phyloP scores from a whole-genome alignment of 2,888 invertebrate species.

The Diadegma fenestrale region DNA sequence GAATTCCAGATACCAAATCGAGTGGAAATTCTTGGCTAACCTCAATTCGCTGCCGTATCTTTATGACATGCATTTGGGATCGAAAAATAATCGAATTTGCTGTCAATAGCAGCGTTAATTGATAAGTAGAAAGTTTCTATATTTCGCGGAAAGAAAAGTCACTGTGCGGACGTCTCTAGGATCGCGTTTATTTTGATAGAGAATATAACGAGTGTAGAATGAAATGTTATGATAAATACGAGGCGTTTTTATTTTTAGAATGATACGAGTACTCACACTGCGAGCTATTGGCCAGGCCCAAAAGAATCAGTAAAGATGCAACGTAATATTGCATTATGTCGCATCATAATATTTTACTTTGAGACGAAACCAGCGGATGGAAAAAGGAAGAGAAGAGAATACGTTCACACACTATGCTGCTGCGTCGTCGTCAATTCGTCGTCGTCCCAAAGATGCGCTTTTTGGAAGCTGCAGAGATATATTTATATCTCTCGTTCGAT shows the following conservation, averaged over 20 bases:
- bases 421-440: conserved; percentile 8
- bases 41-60: not conserved
- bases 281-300: conserved; percentile 62
- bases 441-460: conserved; percentile 22
- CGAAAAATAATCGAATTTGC: not conserved
- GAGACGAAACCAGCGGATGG: not conserved
- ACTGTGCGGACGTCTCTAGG: not conserved
- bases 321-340: conserved; percentile 70
- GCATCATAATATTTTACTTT: conserved; percentile 68
- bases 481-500: conserved; percentile 21
- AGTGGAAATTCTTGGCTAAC: too few relatives aligned
- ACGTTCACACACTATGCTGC: conserved; percentile 28
- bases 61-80: not conserved
- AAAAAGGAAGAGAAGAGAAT: not conserved
- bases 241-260: not conserved
- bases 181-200: not conserved
- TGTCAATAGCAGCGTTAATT: not conserved
- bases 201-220: too few relatives aligned
- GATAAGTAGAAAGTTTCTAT: not conserved
- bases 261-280: conserved; percentile 63
- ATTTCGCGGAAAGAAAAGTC: not conserved
- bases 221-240: not conserved
- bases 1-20: too few relatives aligned
- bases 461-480: conserved; percentile 32
- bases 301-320: conserved; percentile 65